Evolutionary conservation across 2,113 vertebrate genomes (phyloP).

Genomic region (Sinocyclocheilus grahami): DNA sequence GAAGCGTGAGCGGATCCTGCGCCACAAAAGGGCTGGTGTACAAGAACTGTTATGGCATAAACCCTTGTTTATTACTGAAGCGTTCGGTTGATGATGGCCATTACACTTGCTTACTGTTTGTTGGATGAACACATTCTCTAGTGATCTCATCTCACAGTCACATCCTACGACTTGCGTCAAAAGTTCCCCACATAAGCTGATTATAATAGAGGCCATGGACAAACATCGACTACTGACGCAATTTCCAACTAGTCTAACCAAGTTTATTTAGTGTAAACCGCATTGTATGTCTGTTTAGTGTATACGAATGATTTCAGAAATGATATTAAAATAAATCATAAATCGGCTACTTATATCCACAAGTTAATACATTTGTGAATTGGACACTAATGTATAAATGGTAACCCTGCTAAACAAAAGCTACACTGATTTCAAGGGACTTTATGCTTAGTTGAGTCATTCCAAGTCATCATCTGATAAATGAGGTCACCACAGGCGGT

Average conservation of each 20-base stretch:
- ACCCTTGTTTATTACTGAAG: not conserved
- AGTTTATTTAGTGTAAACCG: not conserved
- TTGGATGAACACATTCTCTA: not conserved
- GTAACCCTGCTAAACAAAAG: not conserved
- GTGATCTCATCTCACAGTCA: constrained; percentile 4
- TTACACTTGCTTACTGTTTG: not conserved
- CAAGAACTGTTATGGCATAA: not conserved
- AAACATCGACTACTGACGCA: constrained; percentile 32
- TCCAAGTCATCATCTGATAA: constrained; percentile 39
- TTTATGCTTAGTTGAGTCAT: constrained; percentile 27
- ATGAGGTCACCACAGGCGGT: constrained; percentile 34
- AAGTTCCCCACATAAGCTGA: constrained; percentile 38
- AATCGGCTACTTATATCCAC: too few species aligned
- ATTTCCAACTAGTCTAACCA: not conserved
- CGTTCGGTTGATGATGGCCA: not conserved
- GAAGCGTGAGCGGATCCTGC: constrained; percentile 72
- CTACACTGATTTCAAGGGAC: constrained; percentile 7
- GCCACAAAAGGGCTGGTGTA: constrained; percentile 69
- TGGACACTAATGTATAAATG: not conserved
- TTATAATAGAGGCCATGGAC: constrained; percentile 26
- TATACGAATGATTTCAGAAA: not conserved
- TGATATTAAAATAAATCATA: not conserved
- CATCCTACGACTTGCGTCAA: constrained; percentile 31
- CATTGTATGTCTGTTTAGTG: not conserved
- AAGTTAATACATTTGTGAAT: not conserved